These are phyloP conservation scores for Anthophora plumipes DNA, from an alignment of 2,888 invertebrate genomes.

Conservation along the genomic window DNA sequence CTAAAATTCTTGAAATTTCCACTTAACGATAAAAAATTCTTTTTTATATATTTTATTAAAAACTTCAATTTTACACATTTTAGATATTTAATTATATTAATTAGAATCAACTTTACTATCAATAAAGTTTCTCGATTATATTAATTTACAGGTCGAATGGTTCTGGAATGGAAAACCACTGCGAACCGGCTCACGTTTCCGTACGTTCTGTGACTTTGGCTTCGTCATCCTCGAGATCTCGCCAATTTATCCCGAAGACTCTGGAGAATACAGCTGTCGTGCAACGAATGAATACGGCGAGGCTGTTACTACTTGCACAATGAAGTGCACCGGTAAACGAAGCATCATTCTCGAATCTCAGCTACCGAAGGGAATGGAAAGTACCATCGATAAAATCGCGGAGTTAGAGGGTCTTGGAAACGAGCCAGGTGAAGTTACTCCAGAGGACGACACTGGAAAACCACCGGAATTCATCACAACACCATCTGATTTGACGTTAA, in stretches of 20 bases:
- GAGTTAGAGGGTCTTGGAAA: constrained; percentile 94
- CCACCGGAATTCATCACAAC: constrained; percentile 96
- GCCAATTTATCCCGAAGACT: constrained; percentile 98
- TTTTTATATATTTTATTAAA: too few relatives aligned
- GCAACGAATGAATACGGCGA: constrained; percentile 95
- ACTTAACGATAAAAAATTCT: too few relatives aligned
- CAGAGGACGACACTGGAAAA: constrained; percentile 93
- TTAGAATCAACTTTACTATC: too few relatives aligned
- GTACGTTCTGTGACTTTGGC: constrained; percentile 99
- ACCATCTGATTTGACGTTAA: constrained; percentile 92
- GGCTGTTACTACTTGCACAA: constrained; percentile 94
- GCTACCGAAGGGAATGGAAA: constrained; percentile 96
- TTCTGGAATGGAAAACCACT: constrained; percentile 96
- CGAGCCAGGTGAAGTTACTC: constrained; percentile 88
- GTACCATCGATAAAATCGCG: constrained; percentile 96
- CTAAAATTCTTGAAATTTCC: too few relatives aligned
- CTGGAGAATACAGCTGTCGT: constrained; percentile 95
- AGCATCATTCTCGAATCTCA: constrained; percentile 97
- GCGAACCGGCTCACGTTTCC: constrained; percentile 95
- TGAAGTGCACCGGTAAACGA: constrained; percentile 96
- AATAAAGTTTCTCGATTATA: background rate
- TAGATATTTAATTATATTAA: too few relatives aligned
- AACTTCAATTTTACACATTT: too few relatives aligned
- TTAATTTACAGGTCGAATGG: constrained; percentile 91
- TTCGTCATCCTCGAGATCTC: constrained; percentile 98